Percentiles rank a stretch among this genome's conserved stretches.
phyloP scores from a whole-genome alignment of 1,140 invertebrate species.

The Tyrophagus putrescentiae region DNA sequence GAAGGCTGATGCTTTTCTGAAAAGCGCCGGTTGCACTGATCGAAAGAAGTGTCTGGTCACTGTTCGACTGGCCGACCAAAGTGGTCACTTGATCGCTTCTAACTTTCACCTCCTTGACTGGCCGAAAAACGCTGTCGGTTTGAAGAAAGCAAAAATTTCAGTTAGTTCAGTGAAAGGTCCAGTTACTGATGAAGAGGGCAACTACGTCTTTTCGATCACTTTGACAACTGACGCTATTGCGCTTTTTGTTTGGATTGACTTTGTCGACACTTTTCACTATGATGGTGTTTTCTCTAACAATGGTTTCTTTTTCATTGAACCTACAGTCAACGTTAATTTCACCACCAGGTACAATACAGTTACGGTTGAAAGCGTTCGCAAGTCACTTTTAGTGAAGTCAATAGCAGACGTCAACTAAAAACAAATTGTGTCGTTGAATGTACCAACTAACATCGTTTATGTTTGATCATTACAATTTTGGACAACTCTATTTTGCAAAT shows the following conservation, averaged over 20 bases:
- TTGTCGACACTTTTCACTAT: slow-evolving; percentile 28
- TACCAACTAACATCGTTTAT: too few relatives aligned
- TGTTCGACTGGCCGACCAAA: not conserved
- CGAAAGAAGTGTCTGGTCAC: slow-evolving; percentile 11
- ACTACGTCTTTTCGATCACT: not conserved
- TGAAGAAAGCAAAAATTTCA: not conserved
- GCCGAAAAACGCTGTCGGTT: not conserved
- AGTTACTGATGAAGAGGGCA: not conserved
- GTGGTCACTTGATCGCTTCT: not conserved
- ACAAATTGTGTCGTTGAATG: too few relatives aligned
- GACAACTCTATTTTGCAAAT: too few relatives aligned
- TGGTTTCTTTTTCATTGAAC: slow-evolving; percentile 38
- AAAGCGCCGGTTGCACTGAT: not conserved
- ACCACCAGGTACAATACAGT: too few relatives aligned
- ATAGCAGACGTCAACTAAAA: too few relatives aligned
- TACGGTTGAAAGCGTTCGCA: too few relatives aligned
- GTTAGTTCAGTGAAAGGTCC: not conserved
- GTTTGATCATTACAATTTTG: too few relatives aligned
- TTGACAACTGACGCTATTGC: slow-evolving; percentile 32
- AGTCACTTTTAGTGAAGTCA: too few relatives aligned
- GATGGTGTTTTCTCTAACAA: slow-evolving; percentile 47
- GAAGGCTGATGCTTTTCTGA: slow-evolving; percentile 8
- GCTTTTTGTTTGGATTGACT: slow-evolving; percentile 50
- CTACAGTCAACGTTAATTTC: too few relatives aligned
- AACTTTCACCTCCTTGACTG: slow-evolving; percentile 14